A percentile compares a stretch with the other conserved stretches of the same genome.
Conservation (phyloP, 2,888 invertebrate species). For the Steinernema carpocapsae region DNA sequence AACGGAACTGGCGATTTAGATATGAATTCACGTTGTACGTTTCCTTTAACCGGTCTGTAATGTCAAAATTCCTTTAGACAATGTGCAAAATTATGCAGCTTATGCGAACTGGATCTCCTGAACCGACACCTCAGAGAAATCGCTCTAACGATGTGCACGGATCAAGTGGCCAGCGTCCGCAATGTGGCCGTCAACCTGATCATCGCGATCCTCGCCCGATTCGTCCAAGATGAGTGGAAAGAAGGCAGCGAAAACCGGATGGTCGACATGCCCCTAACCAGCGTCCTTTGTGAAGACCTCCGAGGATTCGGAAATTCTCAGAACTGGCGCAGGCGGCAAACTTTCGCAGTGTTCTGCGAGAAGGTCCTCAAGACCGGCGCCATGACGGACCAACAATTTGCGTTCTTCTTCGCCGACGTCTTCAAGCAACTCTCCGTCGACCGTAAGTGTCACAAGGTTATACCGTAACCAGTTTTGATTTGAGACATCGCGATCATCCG, state of each 20-base stretch:
- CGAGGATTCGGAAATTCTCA: slow-evolving; percentile 43
- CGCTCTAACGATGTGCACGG: slow-evolving; percentile 76
- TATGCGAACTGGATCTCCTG: slow-evolving; percentile 76
- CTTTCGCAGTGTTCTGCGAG: slow-evolving; percentile 31
- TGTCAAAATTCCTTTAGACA: slow-evolving; percentile 65
- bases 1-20: slow-evolving; percentile 4
- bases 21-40: slow-evolving; percentile 27
- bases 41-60: not conserved
- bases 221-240: slow-evolving; percentile 14
- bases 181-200: slow-evolving; percentile 10
- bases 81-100: slow-evolving; percentile 71
- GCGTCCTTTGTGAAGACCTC: slow-evolving; percentile 42
- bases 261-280: slow-evolving; percentile 42
- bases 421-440: slow-evolving; percentile 39
- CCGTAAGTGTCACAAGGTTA: slow-evolving; percentile 42
- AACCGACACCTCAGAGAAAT: slow-evolving; percentile 76
- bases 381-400: slow-evolving; percentile 46
- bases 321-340: slow-evolving; percentile 46
- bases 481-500: slow-evolving; percentile 52
- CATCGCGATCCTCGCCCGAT: slow-evolving; percentile 9
- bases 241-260: not conserved
- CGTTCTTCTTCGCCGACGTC: slow-evolving; percentile 45
- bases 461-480: slow-evolving; percentile 23
- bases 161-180: slow-evolving; percentile 36
- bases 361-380: slow-evolving; percentile 28